These are phyloP conservation scores for Cataglyphis cursor DNA, from an alignment of 2,888 invertebrate genomes.

Conservation along the genomic window DNA sequence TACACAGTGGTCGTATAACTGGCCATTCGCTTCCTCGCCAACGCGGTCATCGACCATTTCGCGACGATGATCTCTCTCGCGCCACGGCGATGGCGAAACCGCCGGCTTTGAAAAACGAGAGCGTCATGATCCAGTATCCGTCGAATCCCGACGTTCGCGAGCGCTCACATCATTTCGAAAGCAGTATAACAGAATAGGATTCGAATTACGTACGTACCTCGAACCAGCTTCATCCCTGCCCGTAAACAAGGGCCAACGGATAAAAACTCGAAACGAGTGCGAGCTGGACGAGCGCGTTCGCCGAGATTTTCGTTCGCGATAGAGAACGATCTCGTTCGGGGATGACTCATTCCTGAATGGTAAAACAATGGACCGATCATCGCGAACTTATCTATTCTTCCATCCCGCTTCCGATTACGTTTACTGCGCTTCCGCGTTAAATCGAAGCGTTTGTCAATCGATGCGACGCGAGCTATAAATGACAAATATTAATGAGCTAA, in stretches of 20 bases:
- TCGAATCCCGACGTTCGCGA: neutral
- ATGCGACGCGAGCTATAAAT: conserved; percentile 54
- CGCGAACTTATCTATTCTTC: conserved; percentile 69
- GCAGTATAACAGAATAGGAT: conserved; percentile 45
- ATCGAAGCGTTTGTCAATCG: conserved; percentile 53
- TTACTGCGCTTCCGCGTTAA: conserved; percentile 20
- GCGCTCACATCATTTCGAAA: neutral
- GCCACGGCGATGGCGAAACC: neutral
- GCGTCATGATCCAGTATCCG: conserved; percentile 50
- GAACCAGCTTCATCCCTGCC: conserved; percentile 27
- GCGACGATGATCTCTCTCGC: conserved; percentile 48
- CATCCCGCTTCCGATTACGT: conserved; percentile 51
- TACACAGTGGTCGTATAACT: conserved; percentile 22
- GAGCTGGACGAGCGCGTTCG: neutral
- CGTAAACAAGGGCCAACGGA: conserved; percentile 44
- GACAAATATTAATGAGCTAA: conserved; percentile 63
- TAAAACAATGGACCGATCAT: conserved; percentile 39
- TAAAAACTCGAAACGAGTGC: neutral
- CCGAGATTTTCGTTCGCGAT: conserved; percentile 5
- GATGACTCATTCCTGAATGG: conserved; percentile 16
- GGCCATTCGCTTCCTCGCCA: conserved; percentile 32
- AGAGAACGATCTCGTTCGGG: neutral
- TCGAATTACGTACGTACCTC: conserved; percentile 48
- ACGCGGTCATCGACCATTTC: conserved; percentile 36
- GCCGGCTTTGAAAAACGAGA: conserved; percentile 55